Evolutionary conservation across 1,140 invertebrate species (phyloP).

Genomic region (Euglossa dilemma): DNA sequence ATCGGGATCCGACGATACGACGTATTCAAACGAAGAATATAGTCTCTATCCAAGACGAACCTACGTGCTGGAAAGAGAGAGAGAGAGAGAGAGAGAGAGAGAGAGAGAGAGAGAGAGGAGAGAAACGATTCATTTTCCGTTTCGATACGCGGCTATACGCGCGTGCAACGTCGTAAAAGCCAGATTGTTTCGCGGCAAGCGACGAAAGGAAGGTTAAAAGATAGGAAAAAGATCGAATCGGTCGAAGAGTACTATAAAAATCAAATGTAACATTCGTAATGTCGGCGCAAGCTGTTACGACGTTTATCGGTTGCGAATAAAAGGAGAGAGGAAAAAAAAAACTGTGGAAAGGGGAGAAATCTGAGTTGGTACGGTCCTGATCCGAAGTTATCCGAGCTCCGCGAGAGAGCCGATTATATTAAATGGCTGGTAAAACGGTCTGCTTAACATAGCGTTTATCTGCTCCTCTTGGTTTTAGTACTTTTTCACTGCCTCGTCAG

Average conservation of each 20-base stretch:
- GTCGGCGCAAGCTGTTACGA: not conserved
- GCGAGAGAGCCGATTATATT: constrained; percentile 80
- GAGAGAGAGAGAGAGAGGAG: too few species aligned
- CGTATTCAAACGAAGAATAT: constrained; percentile 41
- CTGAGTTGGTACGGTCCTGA: constrained; percentile 56
- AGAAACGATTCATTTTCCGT: not conserved
- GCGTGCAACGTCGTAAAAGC: too few species aligned
- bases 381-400: constrained; percentile 70
- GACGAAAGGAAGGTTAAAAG: not conserved
- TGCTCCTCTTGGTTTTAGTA: constrained; percentile 82
- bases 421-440: constrained; percentile 82
- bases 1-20: constrained; percentile 13
- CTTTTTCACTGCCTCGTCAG: constrained; percentile 83
- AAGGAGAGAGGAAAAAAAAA: constrained; percentile 11
- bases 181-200: not conserved
- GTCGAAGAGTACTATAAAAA: constrained; percentile 14
- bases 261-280: constrained; percentile 12
- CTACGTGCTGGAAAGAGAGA: too few species aligned
- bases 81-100: too few species aligned
- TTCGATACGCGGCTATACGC: too few species aligned
- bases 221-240: not conserved
- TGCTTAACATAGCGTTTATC: constrained; percentile 83
- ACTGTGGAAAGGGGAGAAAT: constrained; percentile 44
- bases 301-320: constrained; percentile 22
- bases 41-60: constrained; percentile 39